Percentiles rank a stretch among this genome's conserved stretches.
Conservation (phyloP, 2,888 invertebrate genomes). For the Prosapia bicincta region DNA sequence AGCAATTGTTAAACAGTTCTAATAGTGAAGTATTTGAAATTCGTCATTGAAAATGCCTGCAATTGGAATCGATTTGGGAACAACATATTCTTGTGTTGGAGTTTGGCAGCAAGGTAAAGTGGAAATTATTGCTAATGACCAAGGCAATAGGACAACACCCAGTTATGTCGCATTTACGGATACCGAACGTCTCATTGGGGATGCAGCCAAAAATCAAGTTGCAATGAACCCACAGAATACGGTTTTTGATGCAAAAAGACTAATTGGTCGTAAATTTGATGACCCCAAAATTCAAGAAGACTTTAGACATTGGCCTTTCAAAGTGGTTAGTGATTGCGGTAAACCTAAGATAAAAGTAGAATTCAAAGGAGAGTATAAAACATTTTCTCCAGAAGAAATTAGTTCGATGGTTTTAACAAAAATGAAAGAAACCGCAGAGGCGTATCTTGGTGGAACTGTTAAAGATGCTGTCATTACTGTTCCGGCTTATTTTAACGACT, state of each 20-base stretch:
- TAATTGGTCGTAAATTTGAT: conserved; percentile 62
- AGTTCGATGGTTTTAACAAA: too few species aligned
- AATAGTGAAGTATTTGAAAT: not conserved
- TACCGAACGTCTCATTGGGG: too few species aligned
- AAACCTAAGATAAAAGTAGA: conserved; percentile 66
- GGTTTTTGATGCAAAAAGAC: too few species aligned
- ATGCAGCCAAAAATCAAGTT: conserved; percentile 60
- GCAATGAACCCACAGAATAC: conserved; percentile 65
- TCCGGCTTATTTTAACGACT: too few species aligned
- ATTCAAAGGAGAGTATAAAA: conserved; percentile 60
- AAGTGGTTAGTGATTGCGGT: conserved; percentile 59
- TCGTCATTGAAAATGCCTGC: conserved; percentile 51
- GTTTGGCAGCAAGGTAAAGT: too few species aligned
- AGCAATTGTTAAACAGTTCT: not conserved
- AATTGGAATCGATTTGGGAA: conserved; percentile 79
- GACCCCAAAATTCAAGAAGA: too few species aligned
- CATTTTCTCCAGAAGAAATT: conserved; percentile 65
- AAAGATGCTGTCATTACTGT: conserved; percentile 72
- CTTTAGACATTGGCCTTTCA: conserved; percentile 85
- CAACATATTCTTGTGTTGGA: too few species aligned
- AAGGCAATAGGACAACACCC: too few species aligned
- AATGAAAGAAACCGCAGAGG: too few species aligned
- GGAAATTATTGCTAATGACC: too few species aligned
- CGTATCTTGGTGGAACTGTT: conserved; percentile 47
- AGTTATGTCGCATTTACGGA: too few species aligned